Evolutionary conservation across 2,888 invertebrate genomes (phyloP).

Genomic region (Antitype chi): DNA sequence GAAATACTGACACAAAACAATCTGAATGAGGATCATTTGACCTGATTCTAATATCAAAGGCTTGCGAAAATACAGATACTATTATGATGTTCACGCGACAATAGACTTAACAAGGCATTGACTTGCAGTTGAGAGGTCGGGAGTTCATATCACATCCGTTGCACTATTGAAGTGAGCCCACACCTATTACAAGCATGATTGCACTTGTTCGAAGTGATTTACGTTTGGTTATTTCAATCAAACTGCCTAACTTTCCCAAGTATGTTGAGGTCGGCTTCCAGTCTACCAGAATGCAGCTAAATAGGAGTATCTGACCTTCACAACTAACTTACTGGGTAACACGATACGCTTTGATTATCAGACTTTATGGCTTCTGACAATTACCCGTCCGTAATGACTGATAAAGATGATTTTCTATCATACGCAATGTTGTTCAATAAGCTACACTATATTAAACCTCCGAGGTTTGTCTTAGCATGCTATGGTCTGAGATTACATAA

Average conservation of each 20-base stretch:
- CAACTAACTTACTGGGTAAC: not conserved
- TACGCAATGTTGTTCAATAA: too few species aligned
- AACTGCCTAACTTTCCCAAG: not conserved
- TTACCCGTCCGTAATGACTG: not conserved
- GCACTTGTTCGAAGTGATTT: slow-evolving; percentile 19
- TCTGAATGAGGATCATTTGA: not conserved
- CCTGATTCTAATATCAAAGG: slow-evolving; percentile 6
- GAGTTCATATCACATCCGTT: slow-evolving; percentile 51
- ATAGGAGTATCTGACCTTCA: not conserved
- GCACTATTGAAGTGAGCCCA: slow-evolving; percentile 17
- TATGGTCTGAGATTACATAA: too few species aligned
- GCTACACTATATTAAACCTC: too few species aligned
- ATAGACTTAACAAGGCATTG: slow-evolving; percentile 43
- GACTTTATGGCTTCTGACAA: not conserved
- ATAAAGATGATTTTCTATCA: too few species aligned
- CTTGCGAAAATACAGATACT: slow-evolving; percentile 1
- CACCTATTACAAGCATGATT: slow-evolving; percentile 12
- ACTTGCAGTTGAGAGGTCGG: slow-evolving; percentile 53
- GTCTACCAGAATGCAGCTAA: not conserved
- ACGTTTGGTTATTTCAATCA: not conserved
- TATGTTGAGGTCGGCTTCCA: not conserved
- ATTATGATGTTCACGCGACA: slow-evolving; percentile 5
- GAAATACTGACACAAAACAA: not conserved
- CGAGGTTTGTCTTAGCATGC: too few species aligned
- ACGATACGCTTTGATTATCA: not conserved